Percentiles rank a stretch among this genome's conserved stretches.
Conservation (phyloP, 2,113 vertebrate genomes). For the Zosterops hypoxanthus region DNA sequence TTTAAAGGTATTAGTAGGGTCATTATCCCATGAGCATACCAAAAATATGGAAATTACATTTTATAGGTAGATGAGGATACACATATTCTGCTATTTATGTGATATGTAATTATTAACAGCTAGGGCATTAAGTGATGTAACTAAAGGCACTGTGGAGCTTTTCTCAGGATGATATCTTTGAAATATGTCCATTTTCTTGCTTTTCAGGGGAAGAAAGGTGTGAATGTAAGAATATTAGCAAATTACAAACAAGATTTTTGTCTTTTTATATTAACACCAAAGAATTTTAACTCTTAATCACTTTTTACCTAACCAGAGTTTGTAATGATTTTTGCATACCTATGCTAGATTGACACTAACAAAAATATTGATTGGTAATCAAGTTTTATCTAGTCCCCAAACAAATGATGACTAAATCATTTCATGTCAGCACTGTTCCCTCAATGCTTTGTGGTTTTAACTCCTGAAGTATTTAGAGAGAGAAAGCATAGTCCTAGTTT, state of each 20-base stretch:
- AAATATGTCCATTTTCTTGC: not conserved
- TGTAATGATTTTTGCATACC: not conserved
- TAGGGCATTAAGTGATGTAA: not conserved
- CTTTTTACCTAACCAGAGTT: not conserved
- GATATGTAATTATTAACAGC: not conserved
- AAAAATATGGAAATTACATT: not conserved
- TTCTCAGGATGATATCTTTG: not conserved
- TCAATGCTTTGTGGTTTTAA: not conserved
- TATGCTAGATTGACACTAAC: not conserved
- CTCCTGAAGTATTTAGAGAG: not conserved
- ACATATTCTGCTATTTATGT: not conserved
- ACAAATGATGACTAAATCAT: not conserved
- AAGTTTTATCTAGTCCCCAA: not conserved
- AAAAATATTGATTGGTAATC: constrained; percentile 13
- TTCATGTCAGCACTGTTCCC: not conserved
- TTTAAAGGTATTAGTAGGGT: not conserved
- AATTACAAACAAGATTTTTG: not conserved
- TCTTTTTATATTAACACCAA: not conserved
- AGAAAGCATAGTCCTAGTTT: not conserved
- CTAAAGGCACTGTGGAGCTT: not conserved
- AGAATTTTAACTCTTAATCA: not conserved
- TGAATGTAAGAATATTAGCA: not conserved
- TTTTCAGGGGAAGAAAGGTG: not conserved
- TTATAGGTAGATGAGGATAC: not conserved
- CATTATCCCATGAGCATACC: not conserved